Conservation (phyloP, 2,113 vertebrate genomes). For the Cheilinus undulatus region DNA sequence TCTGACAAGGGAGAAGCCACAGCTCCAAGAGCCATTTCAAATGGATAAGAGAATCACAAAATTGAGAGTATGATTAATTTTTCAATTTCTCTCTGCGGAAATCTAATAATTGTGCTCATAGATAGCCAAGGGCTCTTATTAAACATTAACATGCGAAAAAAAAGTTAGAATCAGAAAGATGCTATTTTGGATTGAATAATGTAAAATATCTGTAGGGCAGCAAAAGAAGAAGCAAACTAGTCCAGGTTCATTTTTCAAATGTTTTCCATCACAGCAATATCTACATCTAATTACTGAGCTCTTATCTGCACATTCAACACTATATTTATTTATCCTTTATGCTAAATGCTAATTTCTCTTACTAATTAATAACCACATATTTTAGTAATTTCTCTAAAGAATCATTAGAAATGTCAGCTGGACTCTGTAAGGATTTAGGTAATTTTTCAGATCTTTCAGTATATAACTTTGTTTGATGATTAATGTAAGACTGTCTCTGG, state of each 20-base stretch:
- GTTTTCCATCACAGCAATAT: conserved; percentile 72
- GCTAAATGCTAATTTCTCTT: conserved; percentile 74
- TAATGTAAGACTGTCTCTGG: conserved; percentile 58
- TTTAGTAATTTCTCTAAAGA: conserved; percentile 60
- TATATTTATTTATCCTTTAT: conserved; percentile 75
- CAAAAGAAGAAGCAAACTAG: conserved; percentile 83
- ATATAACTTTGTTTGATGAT: too few species aligned
- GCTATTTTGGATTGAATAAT: conserved; percentile 97
- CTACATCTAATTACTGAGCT: conserved; percentile 76
- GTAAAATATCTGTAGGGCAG: conserved; percentile 94
- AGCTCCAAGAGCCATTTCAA: conserved; percentile 85
- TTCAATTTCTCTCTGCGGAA: conserved; percentile 97
- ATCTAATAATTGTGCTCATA: conserved; percentile 95
- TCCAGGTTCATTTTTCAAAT: conserved; percentile 85
- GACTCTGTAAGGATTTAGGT: conserved; percentile 33
- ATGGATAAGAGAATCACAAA: conserved; percentile 87
- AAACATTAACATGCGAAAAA: conserved; percentile 97
- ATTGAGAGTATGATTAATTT: conserved; percentile 96
- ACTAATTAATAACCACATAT: conserved; percentile 71
- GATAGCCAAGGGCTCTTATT: conserved; percentile 94
- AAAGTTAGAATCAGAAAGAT: conserved; percentile 93
- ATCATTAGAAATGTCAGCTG: conserved; percentile 64
- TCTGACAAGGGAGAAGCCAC: conserved; percentile 54
- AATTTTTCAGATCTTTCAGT: too few species aligned
- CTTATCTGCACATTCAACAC: conserved; percentile 72